A percentile compares a stretch with the other conserved stretches of the same genome.
These are phyloP conservation scores for Zaprionus davidi DNA, from an alignment of 1,140 invertebrate species.

Conservation along the genomic window DNA sequence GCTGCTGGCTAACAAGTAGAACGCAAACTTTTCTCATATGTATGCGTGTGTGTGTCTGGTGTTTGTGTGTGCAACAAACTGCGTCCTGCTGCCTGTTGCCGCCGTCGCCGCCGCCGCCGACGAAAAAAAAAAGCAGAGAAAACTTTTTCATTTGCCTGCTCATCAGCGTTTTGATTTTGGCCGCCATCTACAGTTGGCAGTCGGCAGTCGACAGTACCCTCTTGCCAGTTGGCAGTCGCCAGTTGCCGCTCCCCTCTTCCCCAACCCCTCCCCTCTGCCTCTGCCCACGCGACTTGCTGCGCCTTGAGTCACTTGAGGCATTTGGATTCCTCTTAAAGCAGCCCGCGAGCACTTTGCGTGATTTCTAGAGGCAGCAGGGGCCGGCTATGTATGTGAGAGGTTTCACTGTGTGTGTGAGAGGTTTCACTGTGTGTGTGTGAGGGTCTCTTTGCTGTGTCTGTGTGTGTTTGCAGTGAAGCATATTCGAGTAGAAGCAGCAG, in stretches of 20 bases:
- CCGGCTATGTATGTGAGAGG: neutral
- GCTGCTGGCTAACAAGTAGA: conserved; percentile 51
- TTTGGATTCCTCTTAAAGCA: conserved; percentile 81
- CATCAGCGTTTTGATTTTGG: conserved; percentile 84
- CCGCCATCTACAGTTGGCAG: conserved; percentile 41
- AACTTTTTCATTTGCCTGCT: conserved; percentile 84
- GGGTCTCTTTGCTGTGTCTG: conserved; percentile 28
- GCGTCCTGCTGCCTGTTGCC: conserved; percentile 26
- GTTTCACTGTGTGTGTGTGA: conserved; percentile 39
- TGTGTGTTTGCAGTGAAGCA: conserved; percentile 61
- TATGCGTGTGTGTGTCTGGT: conserved; percentile 45
- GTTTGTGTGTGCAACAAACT: conserved; percentile 45
- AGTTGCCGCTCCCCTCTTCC: conserved; percentile 3
- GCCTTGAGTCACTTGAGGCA: conserved; percentile 42
- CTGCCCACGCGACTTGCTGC: conserved; percentile 18
- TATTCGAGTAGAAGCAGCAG: conserved; percentile 1
- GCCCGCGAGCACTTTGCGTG: conserved; percentile 71
- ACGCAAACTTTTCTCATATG: conserved; percentile 42
- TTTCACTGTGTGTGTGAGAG: neutral
- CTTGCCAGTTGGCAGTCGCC: conserved; percentile 16
- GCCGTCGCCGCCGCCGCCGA: conserved; percentile 17
- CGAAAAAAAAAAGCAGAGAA: conserved; percentile 21
- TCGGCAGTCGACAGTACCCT: conserved; percentile 10
- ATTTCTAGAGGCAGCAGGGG: conserved; percentile 49
- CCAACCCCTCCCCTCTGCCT: conserved; percentile 11